Evolutionary conservation across 2,888 invertebrate species (phyloP).

Genomic region (Alviniconcha strummeri): DNA sequence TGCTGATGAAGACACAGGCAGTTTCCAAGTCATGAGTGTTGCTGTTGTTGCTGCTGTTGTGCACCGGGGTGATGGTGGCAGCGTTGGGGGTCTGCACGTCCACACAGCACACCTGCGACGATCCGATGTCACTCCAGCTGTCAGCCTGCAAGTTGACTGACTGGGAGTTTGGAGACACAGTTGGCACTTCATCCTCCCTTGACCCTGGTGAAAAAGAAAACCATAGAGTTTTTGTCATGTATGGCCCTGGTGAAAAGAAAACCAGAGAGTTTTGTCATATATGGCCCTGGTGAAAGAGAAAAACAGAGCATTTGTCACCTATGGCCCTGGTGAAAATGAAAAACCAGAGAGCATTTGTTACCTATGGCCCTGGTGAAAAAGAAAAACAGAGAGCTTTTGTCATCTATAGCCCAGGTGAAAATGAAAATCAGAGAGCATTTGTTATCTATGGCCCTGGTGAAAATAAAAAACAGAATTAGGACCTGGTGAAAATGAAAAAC

Average conservation of each 20-base stretch:
- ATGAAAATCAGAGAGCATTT: too few relatives aligned
- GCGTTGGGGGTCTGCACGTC: slow-evolving; percentile 35
- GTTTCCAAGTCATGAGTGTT: slow-evolving; percentile 2
- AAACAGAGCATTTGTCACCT: too few relatives aligned
- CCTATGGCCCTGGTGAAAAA: too few relatives aligned
- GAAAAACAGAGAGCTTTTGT: too few relatives aligned
- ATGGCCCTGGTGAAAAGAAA: not conserved
- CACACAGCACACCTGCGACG: slow-evolving; percentile 33
- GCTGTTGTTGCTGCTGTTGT: slow-evolving; percentile 14
- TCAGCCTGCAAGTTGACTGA: not conserved
- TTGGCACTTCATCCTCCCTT: not conserved
- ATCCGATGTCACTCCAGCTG: not conserved
- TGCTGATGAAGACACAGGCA: not conserved
- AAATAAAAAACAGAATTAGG: too few relatives aligned
- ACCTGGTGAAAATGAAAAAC: too few relatives aligned
- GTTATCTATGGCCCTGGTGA: too few relatives aligned
- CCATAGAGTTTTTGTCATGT: not conserved
- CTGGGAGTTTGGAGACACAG: not conserved
- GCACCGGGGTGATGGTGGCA: slow-evolving; percentile 6
- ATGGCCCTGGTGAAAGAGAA: too few relatives aligned
- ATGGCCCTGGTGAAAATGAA: too few relatives aligned
- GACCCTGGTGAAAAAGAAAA: slow-evolving; percentile 9
- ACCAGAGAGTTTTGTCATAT: too few relatives aligned
- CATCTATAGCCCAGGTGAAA: too few relatives aligned
- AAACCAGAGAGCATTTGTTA: too few relatives aligned